A percentile compares a stretch with the other conserved stretches of the same genome.
These are phyloP conservation scores for Euspilapteryx auroguttella DNA, from an alignment of 2,888 invertebrate genomes.

Conservation along the genomic window DNA sequence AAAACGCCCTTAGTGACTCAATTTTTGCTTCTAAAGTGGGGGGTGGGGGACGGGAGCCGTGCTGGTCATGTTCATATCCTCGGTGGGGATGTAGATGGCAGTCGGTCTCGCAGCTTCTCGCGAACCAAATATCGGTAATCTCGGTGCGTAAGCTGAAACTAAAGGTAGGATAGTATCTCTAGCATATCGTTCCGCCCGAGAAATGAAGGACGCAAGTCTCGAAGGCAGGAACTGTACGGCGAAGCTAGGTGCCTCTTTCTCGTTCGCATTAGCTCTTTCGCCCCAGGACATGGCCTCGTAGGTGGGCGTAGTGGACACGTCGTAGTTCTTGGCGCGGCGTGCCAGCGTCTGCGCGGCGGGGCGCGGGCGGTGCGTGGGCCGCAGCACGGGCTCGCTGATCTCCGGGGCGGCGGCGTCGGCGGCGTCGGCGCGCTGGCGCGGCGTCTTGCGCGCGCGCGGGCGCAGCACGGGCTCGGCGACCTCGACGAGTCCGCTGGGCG, in stretches of 20 bases:
- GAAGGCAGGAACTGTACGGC: conserved; percentile 82
- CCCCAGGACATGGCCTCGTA: conserved; percentile 29
- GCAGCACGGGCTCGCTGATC: conserved; percentile 68
- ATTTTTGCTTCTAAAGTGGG: conserved; percentile 55
- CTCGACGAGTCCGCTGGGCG: conserved; percentile 55
- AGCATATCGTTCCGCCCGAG: conserved; percentile 81
- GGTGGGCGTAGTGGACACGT: conserved; percentile 37
- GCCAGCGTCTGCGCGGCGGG: conserved; percentile 23
- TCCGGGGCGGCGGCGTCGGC: conserved; percentile 54
- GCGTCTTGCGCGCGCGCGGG: conserved; percentile 59
- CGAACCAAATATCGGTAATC: conserved; percentile 63
- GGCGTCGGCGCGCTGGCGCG: conserved; percentile 50
- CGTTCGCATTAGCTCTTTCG: conserved; percentile 22
- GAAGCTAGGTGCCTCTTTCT: conserved; percentile 40
- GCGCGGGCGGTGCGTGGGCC: conserved; percentile 41
- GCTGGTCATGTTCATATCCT: conserved; percentile 29
- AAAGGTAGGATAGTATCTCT: conserved; percentile 75
- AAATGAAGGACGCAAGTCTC: conserved; percentile 74
- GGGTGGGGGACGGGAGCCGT: conserved; percentile 40
- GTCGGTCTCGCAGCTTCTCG: conserved; percentile 45
- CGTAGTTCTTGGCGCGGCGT: conserved; percentile 45
- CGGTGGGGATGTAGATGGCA: conserved; percentile 67
- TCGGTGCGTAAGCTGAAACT: conserved; percentile 78
- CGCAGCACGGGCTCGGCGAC: conserved; percentile 76
- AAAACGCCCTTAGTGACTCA: conserved; percentile 33